Conservation (phyloP, 1,140 invertebrate genomes). For the Bilobella aurantiaca region DNA sequence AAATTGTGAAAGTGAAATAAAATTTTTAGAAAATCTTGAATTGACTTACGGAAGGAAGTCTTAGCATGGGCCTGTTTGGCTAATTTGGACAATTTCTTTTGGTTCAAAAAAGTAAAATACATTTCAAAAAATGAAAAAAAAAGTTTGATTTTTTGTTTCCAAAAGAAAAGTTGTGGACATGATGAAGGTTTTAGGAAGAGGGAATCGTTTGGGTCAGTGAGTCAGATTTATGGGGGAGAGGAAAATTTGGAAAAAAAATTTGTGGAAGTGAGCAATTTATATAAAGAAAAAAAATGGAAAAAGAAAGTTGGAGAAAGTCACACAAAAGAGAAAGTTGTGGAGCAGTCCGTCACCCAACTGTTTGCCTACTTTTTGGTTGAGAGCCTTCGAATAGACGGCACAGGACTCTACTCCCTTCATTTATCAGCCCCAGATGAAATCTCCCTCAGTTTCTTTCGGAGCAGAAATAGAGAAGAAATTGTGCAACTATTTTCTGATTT, state of each 20-base stretch:
- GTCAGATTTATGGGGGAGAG: background rate
- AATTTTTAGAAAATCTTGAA: too few species aligned
- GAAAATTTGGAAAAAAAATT: background rate
- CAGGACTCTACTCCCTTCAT: background rate
- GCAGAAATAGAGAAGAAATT: background rate
- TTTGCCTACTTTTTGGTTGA: conserved; percentile 2
- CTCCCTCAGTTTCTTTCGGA: background rate
- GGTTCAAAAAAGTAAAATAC: too few species aligned
- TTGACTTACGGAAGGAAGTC: too few species aligned
- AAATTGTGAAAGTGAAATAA: too few species aligned
- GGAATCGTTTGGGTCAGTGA: background rate
- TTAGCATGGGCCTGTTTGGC: too few species aligned
- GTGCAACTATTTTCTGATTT: background rate
- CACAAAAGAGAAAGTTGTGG: background rate
- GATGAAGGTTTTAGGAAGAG: background rate
- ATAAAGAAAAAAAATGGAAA: background rate
- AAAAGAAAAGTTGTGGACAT: too few species aligned
- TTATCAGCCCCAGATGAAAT: background rate
- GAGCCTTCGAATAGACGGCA: background rate
- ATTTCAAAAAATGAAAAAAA: background rate
- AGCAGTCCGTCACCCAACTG: background rate
- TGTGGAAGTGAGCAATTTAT: conserved; percentile 3
- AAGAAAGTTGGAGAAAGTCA: background rate
- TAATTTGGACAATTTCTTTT: too few species aligned
- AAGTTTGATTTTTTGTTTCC: background rate